Conservation (phyloP, 1,140 invertebrate genomes). For the Melipona quadrifasciata region DNA sequence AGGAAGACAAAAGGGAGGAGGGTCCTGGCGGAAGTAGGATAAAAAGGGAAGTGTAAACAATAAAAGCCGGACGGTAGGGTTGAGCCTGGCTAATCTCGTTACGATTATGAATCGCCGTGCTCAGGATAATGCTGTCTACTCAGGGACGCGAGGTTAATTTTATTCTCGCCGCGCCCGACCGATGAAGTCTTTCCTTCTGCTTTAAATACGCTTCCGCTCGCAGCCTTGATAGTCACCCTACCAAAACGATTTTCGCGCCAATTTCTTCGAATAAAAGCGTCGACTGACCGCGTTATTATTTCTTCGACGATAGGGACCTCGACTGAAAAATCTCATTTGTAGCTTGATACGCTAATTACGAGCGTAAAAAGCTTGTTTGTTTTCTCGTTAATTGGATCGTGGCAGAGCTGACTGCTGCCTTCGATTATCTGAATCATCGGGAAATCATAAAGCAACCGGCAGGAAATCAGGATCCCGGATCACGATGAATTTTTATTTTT, state of each 20-base stretch:
- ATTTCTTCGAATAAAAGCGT: not conserved
- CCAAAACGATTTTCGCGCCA: not conserved
- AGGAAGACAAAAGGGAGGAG: constrained; percentile 28
- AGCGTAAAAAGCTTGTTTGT: constrained; percentile 21
- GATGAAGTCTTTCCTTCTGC: constrained; percentile 25
- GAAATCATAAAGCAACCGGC: constrained; percentile 28
- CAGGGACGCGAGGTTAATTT: constrained; percentile 60
- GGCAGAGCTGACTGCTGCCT: not conserved
- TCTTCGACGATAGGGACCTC: not conserved
- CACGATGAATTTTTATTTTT: not conserved
- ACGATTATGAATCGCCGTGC: constrained; percentile 67
- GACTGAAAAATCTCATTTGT: constrained; percentile 7
- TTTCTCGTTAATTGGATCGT: constrained; percentile 41
- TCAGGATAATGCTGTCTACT: constrained; percentile 67
- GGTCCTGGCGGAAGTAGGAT: constrained; percentile 27
- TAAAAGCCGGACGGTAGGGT: constrained; percentile 60
- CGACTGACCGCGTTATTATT: not conserved
- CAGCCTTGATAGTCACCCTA: not conserved
- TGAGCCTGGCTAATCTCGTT: constrained; percentile 66
- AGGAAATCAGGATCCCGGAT: not conserved
- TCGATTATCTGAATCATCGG: constrained; percentile 43
- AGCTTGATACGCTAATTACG: constrained; percentile 9
- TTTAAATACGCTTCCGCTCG: not conserved
- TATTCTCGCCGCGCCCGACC: constrained; percentile 43
- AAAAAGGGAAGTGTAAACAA: constrained; percentile 69